Base-by-base conservation (phyloP, 2,888 invertebrate genomes). In the Clivina fossor region DNA sequence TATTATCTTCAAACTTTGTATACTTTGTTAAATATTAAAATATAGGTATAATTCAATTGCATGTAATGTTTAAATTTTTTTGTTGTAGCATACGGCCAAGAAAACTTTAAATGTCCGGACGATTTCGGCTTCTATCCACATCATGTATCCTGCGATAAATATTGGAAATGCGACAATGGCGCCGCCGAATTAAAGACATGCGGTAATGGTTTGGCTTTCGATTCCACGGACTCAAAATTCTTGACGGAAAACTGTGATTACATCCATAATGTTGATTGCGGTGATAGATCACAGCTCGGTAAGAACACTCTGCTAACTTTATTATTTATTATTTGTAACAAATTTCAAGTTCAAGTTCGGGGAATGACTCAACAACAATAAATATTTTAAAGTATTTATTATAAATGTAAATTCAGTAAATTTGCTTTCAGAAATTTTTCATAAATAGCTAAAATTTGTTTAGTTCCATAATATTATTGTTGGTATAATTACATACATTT, bases 91-190 rank as follows among this genome's bases (percentile, higher is more conserved):
- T 78, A 80, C 69, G 88, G 82, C 64, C 91, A 91, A 75, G 90
- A 90, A 64, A 81, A 78, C 69, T 94, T 93, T 82, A 91, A 93
- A 79, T 94, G 94, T 70, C 93, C 93, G 24, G 92, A 93, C 70
- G 93, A 93, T 73, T 93, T 90, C 72, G 94, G 93, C 24, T 94
- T 93, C 80, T 94, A 93, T 77, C 92, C 93, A 56, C 93, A 94
- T 76, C 86, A 86, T 71, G 71, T 80, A 58, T 91, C 91, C 44
- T 94, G 94, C 74, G 94, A 94, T 79, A 93, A 93, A 76, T 94
- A 94, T 77, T 94, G 91, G 90, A 92, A 93, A 76, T 94, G 94
- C 71, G 93, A 93, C 75, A 91, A 91, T 68, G 90, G 89, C 63
- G 86, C 76, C 7, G 86, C 93, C 56, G 93, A 93, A 68, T 78